Evolutionary conservation across 2,113 vertebrate genomes (phyloP).

Genomic region (Ifrita kowaldi): DNA sequence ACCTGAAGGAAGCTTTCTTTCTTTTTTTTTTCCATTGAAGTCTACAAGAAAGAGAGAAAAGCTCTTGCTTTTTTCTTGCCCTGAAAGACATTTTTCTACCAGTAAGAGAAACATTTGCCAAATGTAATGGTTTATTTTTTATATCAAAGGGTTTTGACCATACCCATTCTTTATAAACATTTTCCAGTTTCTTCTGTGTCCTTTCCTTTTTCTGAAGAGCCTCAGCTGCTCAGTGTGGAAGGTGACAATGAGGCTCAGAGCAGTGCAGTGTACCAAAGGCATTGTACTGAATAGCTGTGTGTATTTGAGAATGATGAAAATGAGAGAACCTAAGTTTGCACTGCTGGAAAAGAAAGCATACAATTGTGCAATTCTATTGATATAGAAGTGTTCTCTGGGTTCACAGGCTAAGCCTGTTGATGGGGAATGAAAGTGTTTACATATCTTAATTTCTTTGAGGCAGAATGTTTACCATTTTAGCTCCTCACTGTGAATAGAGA

Average conservation of each 20-base stretch:
- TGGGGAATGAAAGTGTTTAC: conserved; percentile 31
- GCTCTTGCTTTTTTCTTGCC: neutral
- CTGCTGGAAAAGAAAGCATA: neutral
- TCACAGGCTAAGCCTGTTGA: conserved; percentile 10
- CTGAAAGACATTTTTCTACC: neutral
- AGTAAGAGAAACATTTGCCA: neutral
- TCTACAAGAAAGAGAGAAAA: neutral
- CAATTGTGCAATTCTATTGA: conserved; percentile 8
- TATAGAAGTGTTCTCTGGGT: neutral
- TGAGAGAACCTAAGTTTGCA: neutral
- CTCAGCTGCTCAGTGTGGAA: neutral
- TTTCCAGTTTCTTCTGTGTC: neutral
- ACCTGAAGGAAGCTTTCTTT: neutral
- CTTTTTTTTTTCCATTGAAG: neutral
- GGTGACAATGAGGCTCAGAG: neutral
- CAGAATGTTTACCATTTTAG: conserved; percentile 4
- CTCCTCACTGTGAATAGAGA: conserved; percentile 1
- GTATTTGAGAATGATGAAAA: conserved; percentile 19
- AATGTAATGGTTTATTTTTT: neutral
- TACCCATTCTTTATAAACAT: neutral
- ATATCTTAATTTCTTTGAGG: conserved; percentile 31
- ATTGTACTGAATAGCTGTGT: neutral
- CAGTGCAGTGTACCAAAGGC: neutral
- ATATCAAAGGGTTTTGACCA: neutral
- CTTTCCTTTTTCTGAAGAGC: neutral